Base-by-base conservation (phyloP, 1,140 invertebrate species). In the Pygmarrhopalites habei region DNA sequence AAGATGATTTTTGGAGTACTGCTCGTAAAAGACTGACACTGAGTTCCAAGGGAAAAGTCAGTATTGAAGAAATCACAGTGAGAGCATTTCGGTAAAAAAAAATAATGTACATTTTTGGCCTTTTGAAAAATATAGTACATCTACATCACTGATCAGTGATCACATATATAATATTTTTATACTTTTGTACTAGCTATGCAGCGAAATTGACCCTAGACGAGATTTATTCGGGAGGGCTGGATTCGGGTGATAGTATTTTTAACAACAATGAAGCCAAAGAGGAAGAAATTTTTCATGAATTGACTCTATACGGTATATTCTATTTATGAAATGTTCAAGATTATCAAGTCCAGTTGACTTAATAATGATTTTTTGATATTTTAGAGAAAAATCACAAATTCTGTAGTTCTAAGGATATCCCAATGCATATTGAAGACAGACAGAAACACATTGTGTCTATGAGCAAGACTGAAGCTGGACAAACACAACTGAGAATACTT, bases 161-260 rank as follows among this genome's bases (percentile, higher is more conserved):
- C n/a, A n/a, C n/a, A n/a, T n/a, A n/a, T n/a, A n/a, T n/a, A n/a
- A 17, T 2, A 25, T 29, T 41, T 14, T 32, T 41, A 14, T 25
- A 7, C 15, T 35, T 35, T 35, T 35, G 32, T 7, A 5, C 15
- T 43, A 67, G 68, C 21, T 70, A 70, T 53, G 62, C 65, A 3
- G 25, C 59, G 0, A 70, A 67, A 29, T 32, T 70, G 26, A 60
- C 68, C 0, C 32, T 70, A 17, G 65, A 70, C 41, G 68, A 70
- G 58, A 59, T 70, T 5, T 69, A 65, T 39, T 39, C 58, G 2
- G 62, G 43, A 46, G 30, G 51, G 23, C 5, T 35, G 5, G 35
- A 55, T 25, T 4, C 7, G 47, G 26, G n/a, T 15, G 30, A 32
- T 10, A 62, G 29, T 25, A 43, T 44, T 56, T 32, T 19, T 23